Evolutionary conservation across 2,888 invertebrate species (phyloP).

Genomic region (Diaperis boleti): DNA sequence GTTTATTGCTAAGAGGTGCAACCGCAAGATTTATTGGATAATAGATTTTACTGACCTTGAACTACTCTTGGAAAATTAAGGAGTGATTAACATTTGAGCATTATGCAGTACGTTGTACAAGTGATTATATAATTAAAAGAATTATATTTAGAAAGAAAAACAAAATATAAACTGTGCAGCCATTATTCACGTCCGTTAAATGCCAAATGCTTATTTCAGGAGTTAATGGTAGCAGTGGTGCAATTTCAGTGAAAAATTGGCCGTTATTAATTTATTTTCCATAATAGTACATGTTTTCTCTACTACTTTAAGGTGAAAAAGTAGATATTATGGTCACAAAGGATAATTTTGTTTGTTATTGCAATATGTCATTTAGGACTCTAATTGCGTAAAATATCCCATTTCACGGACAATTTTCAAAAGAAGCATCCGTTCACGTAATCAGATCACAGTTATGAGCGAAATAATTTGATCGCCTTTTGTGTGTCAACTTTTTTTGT

Average conservation of each 20-base stretch:
- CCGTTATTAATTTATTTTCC: neutral
- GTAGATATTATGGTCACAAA: neutral
- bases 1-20: neutral
- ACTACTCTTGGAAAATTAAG: neutral
- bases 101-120: neutral
- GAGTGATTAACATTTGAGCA: neutral
- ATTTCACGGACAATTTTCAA: neutral
- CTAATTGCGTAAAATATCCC: neutral
- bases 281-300: neutral
- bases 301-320: neutral
- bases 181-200: slow-evolving; percentile 1
- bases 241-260: slow-evolving; percentile 1
- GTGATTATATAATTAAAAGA: neutral
- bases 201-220: neutral
- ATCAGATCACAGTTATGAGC: neutral
- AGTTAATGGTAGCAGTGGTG: neutral
- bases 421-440: neutral
- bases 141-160: neutral
- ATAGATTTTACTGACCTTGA: neutral
- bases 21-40: neutral
- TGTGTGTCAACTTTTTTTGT: neutral
- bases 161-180: neutral
- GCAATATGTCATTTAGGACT: neutral
- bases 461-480: neutral
- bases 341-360: neutral